Evolutionary conservation across 2,113 vertebrate genomes (phyloP).

Genomic region (Microcebus lehilahytsara): DNA sequence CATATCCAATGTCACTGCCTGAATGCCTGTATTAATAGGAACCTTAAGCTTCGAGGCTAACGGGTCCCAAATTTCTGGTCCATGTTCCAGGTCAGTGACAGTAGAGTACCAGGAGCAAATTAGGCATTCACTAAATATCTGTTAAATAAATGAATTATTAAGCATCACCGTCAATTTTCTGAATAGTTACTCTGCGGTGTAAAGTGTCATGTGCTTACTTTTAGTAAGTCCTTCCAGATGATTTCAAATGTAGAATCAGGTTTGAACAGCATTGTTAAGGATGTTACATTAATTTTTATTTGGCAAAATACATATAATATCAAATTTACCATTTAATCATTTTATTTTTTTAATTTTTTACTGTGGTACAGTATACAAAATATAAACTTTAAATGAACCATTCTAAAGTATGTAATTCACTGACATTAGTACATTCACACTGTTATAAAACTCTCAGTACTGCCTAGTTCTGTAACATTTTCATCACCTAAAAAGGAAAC

Average conservation of each 20-base stretch:
- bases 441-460: rapidly evolving
- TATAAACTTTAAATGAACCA: neutral
- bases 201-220: neutral
- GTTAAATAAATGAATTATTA: conserved; percentile 13
- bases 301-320: neutral
- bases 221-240: neutral
- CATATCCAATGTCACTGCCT: neutral
- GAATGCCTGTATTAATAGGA: neutral
- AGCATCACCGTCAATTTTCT: neutral
- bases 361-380: neutral
- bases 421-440: neutral
- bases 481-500: neutral
- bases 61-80: neutral
- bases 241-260: neutral
- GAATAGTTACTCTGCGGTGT: neutral
- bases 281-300: neutral
- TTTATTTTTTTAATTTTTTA: neutral
- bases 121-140: neutral
- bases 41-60: neutral
- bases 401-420: neutral
- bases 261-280: neutral
- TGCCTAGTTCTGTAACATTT: neutral
- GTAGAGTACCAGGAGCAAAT: neutral
- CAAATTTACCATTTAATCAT: neutral
- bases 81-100: neutral